phyloP scores from a whole-genome alignment of 2,797 vertebrate genomes.

The Muscicapa comitata region DNA sequence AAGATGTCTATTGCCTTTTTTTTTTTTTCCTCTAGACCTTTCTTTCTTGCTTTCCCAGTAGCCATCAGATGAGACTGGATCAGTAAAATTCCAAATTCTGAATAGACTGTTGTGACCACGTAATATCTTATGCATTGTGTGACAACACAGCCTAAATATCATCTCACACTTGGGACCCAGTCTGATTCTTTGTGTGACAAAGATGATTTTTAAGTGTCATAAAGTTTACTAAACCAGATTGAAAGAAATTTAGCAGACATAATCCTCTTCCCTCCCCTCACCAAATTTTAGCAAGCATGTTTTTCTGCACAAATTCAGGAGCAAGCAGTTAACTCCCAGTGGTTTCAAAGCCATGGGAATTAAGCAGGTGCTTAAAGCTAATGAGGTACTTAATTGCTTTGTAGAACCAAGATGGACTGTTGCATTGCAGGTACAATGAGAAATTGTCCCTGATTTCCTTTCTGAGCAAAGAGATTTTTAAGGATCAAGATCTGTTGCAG shows the following conservation, averaged over 20 bases:
- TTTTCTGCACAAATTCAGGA: constrained; percentile 11
- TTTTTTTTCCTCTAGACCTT: not conserved
- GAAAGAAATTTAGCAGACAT: not conserved
- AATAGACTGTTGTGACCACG: rapidly evolving
- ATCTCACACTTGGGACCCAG: rapidly evolving
- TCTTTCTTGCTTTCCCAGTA: not conserved
- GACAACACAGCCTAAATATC: not conserved
- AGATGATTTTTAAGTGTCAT: not conserved
- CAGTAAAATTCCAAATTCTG: not conserved
- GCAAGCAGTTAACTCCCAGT: constrained; percentile 18
- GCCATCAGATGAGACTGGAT: not conserved
- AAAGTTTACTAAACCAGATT: not conserved
- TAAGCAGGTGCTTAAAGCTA: constrained; percentile 55
- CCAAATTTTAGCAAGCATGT: not conserved
- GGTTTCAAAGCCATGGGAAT: constrained; percentile 52
- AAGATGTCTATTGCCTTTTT: not conserved
- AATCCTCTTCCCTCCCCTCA: not conserved
- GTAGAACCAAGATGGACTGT: constrained; percentile 34
- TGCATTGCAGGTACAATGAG: not conserved
- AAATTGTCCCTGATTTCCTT: not conserved
- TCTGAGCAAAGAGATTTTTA: not conserved
- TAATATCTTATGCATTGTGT: not conserved
- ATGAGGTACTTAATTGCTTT: constrained; percentile 61
- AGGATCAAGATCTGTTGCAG: not conserved
- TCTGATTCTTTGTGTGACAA: not conserved